phyloP scores from a whole-genome alignment of 2,888 invertebrate genomes.

The Sminthurinus aureus region DNA sequence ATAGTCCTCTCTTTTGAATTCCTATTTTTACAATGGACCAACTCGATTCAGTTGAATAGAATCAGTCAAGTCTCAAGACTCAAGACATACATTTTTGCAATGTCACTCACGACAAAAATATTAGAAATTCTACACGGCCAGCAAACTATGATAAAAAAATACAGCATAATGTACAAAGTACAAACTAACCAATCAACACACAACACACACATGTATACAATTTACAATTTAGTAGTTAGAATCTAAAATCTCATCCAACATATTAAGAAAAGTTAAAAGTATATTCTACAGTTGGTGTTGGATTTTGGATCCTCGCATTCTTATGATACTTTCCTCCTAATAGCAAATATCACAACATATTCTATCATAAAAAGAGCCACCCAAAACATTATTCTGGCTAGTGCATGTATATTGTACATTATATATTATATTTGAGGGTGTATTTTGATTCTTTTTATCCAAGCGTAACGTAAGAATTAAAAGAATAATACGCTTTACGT shows the following conservation, averaged over 20 bases:
- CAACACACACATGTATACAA: background rate
- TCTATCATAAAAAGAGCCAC: background rate
- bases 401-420: no score
- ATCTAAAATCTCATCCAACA: background rate
- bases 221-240: background rate
- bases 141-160: background rate
- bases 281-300: no score
- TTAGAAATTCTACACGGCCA: slow-evolving; percentile 24
- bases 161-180: background rate
- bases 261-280: background rate
- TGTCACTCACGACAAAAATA: slow-evolving; percentile 32
- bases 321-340: no score
- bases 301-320: no score
- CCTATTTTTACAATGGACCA: slow-evolving; percentile 24
- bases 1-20: background rate
- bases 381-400: background rate
- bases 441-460: background rate
- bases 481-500: no score
- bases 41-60: slow-evolving; percentile 28
- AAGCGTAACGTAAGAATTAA: background rate
- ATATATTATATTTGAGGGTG: background rate
- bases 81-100: slow-evolving; percentile 22
- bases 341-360: background rate
- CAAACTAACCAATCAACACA: no score
- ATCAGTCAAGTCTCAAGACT: slow-evolving; percentile 5